phyloP scores from a whole-genome alignment of 2,888 invertebrate genomes.

The Drosophila kuntzei region DNA sequence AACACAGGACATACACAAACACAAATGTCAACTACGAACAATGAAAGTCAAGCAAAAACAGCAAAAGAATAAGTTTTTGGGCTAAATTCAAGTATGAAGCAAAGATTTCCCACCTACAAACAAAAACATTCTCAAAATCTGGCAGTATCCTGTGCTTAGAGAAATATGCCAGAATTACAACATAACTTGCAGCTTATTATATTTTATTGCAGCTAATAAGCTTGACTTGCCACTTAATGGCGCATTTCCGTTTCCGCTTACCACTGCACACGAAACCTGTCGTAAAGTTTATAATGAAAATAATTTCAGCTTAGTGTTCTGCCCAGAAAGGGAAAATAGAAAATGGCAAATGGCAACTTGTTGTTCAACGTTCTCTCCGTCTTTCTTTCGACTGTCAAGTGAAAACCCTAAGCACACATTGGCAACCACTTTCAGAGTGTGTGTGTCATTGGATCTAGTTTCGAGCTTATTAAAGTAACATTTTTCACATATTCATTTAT shows the following conservation, averaged over 20 bases:
- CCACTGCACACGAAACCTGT: constrained; percentile 61
- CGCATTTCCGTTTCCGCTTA: constrained; percentile 72
- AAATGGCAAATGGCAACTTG: constrained; percentile 42
- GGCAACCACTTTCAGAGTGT: constrained; percentile 20
- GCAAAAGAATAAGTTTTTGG: constrained; percentile 39
- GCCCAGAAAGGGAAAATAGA: constrained; percentile 31
- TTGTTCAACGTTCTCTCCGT: constrained; percentile 16
- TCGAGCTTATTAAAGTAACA: constrained; percentile 69
- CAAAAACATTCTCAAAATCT: constrained; percentile 28
- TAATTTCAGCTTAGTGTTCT: constrained; percentile 68
- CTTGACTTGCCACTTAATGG: constrained; percentile 76
- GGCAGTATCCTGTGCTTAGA: constrained; percentile 18
- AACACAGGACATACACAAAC: constrained; percentile 25
- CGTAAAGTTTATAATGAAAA: constrained; percentile 79
- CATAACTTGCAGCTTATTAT: constrained; percentile 81
- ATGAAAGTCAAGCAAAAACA: constrained; percentile 16
- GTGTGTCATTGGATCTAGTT: constrained; percentile 6
- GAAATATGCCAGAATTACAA: constrained; percentile 74
- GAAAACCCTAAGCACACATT: constrained; percentile 40
- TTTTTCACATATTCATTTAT: constrained; percentile 62
- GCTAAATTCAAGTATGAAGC: constrained; percentile 1
- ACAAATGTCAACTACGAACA: constrained; percentile 32
- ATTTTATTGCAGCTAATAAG: constrained; percentile 80
- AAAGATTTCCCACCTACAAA: constrained; percentile 9
- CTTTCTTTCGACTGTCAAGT: constrained; percentile 41